phyloP scores from a whole-genome alignment of 2,113 vertebrate genomes.

The Cebidichthys violaceus region DNA sequence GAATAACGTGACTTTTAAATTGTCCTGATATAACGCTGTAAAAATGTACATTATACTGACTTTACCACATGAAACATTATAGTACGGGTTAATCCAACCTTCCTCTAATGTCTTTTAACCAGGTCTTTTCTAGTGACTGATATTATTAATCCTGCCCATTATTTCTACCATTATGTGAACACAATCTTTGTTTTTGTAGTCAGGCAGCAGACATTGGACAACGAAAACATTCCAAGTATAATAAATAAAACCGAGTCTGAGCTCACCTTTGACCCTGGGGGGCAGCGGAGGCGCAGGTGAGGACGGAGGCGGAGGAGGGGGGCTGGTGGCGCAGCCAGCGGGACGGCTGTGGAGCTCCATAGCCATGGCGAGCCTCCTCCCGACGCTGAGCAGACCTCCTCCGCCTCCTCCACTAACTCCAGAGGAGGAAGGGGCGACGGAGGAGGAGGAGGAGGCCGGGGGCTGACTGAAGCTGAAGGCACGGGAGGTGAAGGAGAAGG shows the following conservation, averaged over 20 bases:
- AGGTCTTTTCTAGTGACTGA: neutral
- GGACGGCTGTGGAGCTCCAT: constrained; percentile 71
- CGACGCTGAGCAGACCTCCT: constrained; percentile 70
- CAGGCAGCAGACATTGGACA: neutral
- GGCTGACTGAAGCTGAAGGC: constrained; percentile 68
- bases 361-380: constrained; percentile 74
- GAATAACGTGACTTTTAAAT: neutral
- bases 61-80: neutral
- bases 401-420: constrained; percentile 21
- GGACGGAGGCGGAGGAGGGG: constrained; percentile 70
- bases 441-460: constrained; percentile 10
- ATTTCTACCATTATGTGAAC: neutral
- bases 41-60: too few species aligned
- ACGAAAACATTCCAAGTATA: neutral
- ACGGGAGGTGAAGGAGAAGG: constrained; percentile 73
- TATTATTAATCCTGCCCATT: neutral
- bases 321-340: constrained; percentile 51
- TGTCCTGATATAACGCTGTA: too few species aligned
- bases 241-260: neutral
- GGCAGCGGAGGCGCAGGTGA: constrained; percentile 76
- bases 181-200: neutral
- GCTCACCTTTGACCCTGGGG: constrained; percentile 74
- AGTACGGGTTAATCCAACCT: neutral
- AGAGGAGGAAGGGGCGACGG: constrained; percentile 7
- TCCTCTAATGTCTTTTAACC: neutral